Base-by-base conservation (phyloP, 2,797 vertebrate species). In the Coilia nasus region DNA sequence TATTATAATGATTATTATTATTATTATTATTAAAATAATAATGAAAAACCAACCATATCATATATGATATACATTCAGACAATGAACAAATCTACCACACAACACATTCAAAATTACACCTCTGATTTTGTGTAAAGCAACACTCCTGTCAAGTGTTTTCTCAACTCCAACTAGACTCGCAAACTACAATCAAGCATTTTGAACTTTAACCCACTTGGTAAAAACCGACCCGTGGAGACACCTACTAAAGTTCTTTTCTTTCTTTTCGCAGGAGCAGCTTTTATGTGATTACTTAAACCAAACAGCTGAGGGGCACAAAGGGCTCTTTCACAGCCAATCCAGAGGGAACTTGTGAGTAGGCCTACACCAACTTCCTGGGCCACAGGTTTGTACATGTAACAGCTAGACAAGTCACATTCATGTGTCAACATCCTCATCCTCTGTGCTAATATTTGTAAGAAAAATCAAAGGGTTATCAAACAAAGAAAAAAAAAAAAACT, bases 141-240 rank as follows among this genome's bases (percentile, higher is more conserved):
- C 35, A 67, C 10, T 23, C n/a, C 62, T n/a, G 57, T 28, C 23
- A 59, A 17, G 35, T 15, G 25, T 17, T 31, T 6, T 71, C 23
- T 71, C 25, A 71, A 15, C 31, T 14, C 35, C 6, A n/a, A 31
- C n/a, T 21, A 78, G 71, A 35, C 19, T 31, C 44, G 31, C 50
- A 25, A 71, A 56, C 75, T 54, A 56, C 35, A 44, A 44, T 44
- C 6, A 78, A 78, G 71, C 9, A 35, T 0, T 78, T 7, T 89
- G 90, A 95, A 92, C 91, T 92, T 94, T 93, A 67, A 82, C 91
- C 93, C 84, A 90, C 85, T 93, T 92, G 84, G 62, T 81, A 60
- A 64, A 87, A 89, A 78, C 25, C 82, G 67, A 75, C 67, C 67
- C 9, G 81, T 87, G 85, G 83, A 89, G 87, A 89, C 31, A 91